phyloP scores from a whole-genome alignment of 2,113 vertebrate genomes.

The Centropus unirufus region DNA sequence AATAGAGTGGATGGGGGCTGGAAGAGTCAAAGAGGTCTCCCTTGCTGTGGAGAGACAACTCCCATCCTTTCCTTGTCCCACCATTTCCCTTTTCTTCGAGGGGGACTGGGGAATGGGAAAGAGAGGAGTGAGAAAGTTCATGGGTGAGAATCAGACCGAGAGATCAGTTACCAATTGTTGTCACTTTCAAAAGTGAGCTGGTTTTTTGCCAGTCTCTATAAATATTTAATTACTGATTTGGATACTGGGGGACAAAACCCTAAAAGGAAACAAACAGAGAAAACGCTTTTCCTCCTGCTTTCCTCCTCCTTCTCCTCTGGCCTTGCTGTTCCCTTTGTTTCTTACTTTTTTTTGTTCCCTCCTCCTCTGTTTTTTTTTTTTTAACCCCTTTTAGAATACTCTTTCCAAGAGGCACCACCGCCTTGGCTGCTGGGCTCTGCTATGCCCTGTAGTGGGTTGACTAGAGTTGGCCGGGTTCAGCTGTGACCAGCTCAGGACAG shows the following conservation, averaged over 20 bases:
- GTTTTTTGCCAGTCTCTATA: neutral
- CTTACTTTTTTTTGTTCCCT: neutral
- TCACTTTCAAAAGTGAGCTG: neutral
- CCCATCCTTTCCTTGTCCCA: too few species aligned
- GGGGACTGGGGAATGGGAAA: neutral
- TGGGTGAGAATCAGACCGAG: neutral
- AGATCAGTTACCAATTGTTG: neutral
- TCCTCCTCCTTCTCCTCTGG: neutral
- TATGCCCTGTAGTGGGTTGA: neutral
- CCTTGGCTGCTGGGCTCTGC: neutral
- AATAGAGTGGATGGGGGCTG: neutral
- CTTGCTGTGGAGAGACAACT: neutral
- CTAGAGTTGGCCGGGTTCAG: too few species aligned
- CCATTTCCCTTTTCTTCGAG: neutral
- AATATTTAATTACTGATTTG: neutral
- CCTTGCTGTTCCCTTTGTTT: neutral
- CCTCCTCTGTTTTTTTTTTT: neutral
- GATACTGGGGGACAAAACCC: neutral
- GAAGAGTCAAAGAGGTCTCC: neutral
- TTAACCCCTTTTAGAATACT: neutral
- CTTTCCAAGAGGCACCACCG: neutral
- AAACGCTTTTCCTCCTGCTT: neutral
- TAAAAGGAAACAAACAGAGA: neutral
- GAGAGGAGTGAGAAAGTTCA: neutral
- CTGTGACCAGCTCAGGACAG: neutral